Evolutionary conservation across 2,113 vertebrate species (phyloP).

Genomic region (Callocephalon fimbriatum): DNA sequence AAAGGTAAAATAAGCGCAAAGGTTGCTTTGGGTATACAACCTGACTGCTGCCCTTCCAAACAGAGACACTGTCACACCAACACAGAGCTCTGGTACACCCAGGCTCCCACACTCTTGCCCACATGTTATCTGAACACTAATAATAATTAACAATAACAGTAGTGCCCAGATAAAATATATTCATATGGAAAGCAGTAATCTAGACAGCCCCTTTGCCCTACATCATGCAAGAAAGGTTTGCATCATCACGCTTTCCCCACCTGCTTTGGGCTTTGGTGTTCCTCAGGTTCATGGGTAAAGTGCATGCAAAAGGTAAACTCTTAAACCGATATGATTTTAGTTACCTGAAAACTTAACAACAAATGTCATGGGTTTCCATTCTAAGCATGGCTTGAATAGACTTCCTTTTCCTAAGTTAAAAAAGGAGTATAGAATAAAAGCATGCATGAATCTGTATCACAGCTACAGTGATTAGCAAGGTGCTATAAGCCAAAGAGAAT

Average conservation of each 20-base stretch:
- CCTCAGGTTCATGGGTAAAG: neutral
- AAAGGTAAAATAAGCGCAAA: neutral
- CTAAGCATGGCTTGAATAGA: neutral
- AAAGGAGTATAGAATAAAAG: neutral
- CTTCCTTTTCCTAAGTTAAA: neutral
- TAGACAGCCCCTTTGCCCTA: neutral
- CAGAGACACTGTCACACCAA: neutral
- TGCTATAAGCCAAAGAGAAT: neutral
- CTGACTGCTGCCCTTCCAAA: neutral
- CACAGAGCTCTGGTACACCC: neutral
- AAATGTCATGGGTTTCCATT: neutral
- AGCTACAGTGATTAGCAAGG: neutral
- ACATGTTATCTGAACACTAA: neutral
- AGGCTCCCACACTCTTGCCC: neutral
- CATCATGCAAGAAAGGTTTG: neutral
- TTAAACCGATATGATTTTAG: neutral
- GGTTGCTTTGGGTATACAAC: neutral
- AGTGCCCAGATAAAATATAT: neutral
- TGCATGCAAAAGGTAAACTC: neutral
- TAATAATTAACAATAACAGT: neutral
- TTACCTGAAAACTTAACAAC: neutral
- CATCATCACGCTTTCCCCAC: neutral
- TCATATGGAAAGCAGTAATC: neutral
- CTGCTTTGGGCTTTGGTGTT: neutral
- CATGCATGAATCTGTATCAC: neutral